Evolutionary conservation across 53 echinoderm and acorn worm genomes (phyloP).

Genomic region (Echinometra lucunter): DNA sequence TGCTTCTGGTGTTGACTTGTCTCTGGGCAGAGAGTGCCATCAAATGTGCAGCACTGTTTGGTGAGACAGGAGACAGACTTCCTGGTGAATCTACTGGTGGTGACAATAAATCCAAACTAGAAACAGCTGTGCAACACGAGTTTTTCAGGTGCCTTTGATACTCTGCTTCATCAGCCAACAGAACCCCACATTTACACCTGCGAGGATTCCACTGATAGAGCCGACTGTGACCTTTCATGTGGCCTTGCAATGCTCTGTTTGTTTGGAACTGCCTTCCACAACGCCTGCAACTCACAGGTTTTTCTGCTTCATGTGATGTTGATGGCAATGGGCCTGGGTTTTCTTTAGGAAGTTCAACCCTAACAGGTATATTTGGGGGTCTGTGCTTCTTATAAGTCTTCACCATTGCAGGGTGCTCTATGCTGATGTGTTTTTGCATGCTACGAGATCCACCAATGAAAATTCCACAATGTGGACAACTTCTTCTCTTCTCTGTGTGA

Average conservation of each 20-base stretch:
- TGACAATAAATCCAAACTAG: neutral
- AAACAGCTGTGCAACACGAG: constrained; percentile 42
- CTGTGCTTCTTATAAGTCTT: constrained; percentile 53
- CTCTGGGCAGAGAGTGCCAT: constrained; percentile 34
- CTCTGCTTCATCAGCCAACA: constrained; percentile 71
- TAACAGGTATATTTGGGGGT: constrained; percentile 7
- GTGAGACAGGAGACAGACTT: constrained; percentile 11
- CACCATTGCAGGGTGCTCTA: constrained; percentile 27
- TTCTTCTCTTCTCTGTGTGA: constrained; percentile 77
- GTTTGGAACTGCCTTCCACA: constrained; percentile 61
- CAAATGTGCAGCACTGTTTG: constrained; percentile 28
- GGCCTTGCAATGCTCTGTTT: constrained; percentile 58
- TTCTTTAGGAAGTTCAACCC: neutral
- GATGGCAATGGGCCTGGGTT: neutral
- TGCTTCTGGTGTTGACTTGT: constrained; percentile 19
- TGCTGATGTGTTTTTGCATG: constrained; percentile 62
- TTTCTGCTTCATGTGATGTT: constrained; percentile 4
- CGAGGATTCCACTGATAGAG: constrained; percentile 69
- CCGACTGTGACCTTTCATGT: constrained; percentile 67
- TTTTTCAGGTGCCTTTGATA: constrained; percentile 66
- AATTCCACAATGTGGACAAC: constrained; percentile 75
- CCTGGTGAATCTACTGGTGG: constrained; percentile 9
- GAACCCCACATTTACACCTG: constrained; percentile 61
- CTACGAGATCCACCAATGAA: constrained; percentile 56
- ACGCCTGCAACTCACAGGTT: constrained; percentile 50